Base-by-base conservation (phyloP, 2,113 vertebrate genomes). In the Eudyptes chrysolophus region DNA sequence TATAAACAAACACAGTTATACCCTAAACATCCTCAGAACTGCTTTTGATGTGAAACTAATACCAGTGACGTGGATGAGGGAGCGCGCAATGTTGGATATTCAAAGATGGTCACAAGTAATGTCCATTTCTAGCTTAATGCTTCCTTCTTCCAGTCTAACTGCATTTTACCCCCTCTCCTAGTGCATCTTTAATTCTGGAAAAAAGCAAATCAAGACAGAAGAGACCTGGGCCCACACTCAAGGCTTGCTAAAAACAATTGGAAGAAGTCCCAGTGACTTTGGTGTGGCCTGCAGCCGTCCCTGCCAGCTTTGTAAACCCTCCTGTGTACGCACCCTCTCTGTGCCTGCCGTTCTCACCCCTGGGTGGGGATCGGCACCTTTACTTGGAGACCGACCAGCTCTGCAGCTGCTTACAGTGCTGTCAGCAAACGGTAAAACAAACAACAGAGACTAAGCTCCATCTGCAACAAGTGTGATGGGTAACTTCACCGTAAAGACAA, bases 291-390 rank as follows among this genome's bases (percentile, higher is more conserved):
- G 36, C 34, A 74, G 32, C 9, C 0, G 0, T 54, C 42, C 16
- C 51, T 71, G 48, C 7, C 32, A 68, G 34, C 18, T 57, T 49
- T 29, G 25, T 29, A 40, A 48, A 30, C 65, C 27, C 36, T 40
- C 10, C 26, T 0, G 0, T 79, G 55, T 22, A 5, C 0, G 1
- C 24, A 25, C 4, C 34, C 26, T 30, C 34, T 16, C 46, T 40
- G 29, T 26, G 42, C 8, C 54, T 48, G 49, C 26, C 1, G 0
- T 64, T 72, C 44, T 72, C 30, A 55, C 3, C 25, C 49, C 44
- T 32, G 49, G 21, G 61, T 1, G 5, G 11, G 51, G 16, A 40
- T 36, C 6, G 2, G 36, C 42, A 40, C 62, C 44, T 75, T 74
- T 48, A 22, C 42, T 64, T 21, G 61, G 58, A 52, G 26, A 70